phyloP scores from a whole-genome alignment of 2,888 invertebrate species.

The Pandemis corylana region DNA sequence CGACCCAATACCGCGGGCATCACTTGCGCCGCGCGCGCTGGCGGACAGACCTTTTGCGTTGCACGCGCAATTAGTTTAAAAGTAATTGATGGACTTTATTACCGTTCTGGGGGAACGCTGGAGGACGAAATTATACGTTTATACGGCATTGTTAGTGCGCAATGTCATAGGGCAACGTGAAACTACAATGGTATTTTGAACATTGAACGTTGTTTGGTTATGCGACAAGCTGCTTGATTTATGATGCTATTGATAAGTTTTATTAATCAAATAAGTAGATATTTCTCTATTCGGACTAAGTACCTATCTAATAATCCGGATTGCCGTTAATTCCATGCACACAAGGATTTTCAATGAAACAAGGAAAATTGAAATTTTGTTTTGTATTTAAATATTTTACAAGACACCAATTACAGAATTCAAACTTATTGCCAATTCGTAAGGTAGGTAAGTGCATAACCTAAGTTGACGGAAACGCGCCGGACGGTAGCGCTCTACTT shows the following conservation, averaged over 20 bases:
- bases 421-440: slow-evolving; percentile 72
- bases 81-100: slow-evolving; percentile 59
- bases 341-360: slow-evolving; percentile 74
- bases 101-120: slow-evolving; percentile 51
- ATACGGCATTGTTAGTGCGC: slow-evolving; percentile 36
- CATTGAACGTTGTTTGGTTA: slow-evolving; percentile 23
- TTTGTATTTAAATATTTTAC: slow-evolving; percentile 72
- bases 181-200: slow-evolving; percentile 13
- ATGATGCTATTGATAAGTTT: not conserved
- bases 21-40: slow-evolving; percentile 56
- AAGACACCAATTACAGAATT: slow-evolving; percentile 57
- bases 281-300: not conserved
- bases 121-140: slow-evolving; percentile 41
- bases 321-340: slow-evolving; percentile 42
- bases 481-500: slow-evolving; percentile 71
- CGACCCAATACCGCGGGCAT: slow-evolving; percentile 76
- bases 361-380: slow-evolving; percentile 64
- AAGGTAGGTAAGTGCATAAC: slow-evolving; percentile 53
- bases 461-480: slow-evolving; percentile 60
- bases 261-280: not conserved
- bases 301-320: not conserved
- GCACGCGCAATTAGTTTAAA: slow-evolving; percentile 64
- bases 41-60: slow-evolving; percentile 74
- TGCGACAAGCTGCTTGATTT: not conserved
- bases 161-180: slow-evolving; percentile 15